Base-by-base conservation (phyloP, 2,888 invertebrate species). In the Oligia latruncula region DNA sequence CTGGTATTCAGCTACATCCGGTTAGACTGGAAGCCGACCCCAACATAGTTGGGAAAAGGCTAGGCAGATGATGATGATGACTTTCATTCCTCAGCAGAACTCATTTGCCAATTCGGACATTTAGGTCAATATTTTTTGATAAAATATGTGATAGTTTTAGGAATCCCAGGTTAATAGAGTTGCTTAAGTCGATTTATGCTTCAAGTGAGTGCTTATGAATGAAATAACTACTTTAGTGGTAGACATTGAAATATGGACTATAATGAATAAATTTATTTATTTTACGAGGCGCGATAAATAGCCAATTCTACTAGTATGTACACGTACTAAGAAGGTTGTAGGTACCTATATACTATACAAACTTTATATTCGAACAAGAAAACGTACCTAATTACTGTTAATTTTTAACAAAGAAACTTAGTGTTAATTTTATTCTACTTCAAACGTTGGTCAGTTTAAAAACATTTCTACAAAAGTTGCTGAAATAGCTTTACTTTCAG, bases 401-500 rank as follows among this genome's bases (percentile, higher is more conserved):
- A 35, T 62, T 80, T 52, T 67, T 49, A n/a, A 60, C 15, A 84
- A 65, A 65, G 17, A 72, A 72, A 70, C 13, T 9, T 65, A 60
- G 62, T 67, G 76, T 74, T 82, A 72, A 75, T 83, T 74, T 74
- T 75, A 82, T 79, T 46, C 55, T 13, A 83, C 71, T 77, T 68
- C 46, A 46, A 70, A 55, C 46, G 71, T 67, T 68, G 73, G 77
- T 87, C 77, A 78, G 67, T 78, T 82, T 70, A 77, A 87, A 89
- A 91, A 89, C 85, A 84, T 81, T 86, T 84, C 85, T 79, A 89
- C 67, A 89, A 90, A 90, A 90, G 81, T 88, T 87, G 78, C 72
- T 88, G 67, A 80, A 75, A 82, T 87, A 79, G 77, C 66, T 81
- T 88, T 91, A 90, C 91, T 92, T 92, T 92, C 90, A 91, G 89